A percentile compares a stretch with the other conserved stretches of the same genome.
phyloP scores from a whole-genome alignment of 2,113 vertebrate genomes.

The cat (Felis catus) region F.catus_Fca126_mat1.0 CM031412.1:17939501-17940000 shows the following conservation, averaged over 20 bases:
- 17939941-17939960: neutral
- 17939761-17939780: too few relatives aligned
- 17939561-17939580: neutral
- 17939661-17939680: too few relatives aligned
- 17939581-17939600: neutral
- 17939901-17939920: neutral
- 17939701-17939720: too few relatives aligned
- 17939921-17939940: neutral
- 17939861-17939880: neutral
- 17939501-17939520: neutral
- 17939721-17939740: too few relatives aligned
- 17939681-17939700: too few relatives aligned
- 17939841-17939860: neutral
- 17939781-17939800: too few relatives aligned
- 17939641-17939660: neutral
- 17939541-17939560: neutral
- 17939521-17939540: neutral
- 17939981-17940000: constrained; percentile 40
- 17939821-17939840: constrained; percentile 55
- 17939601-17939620: constrained; percentile 15
- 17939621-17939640: constrained; percentile 32
- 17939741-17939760: too few relatives aligned
- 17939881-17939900: constrained; percentile 34
- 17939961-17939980: neutral
- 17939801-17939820: neutral